phyloP scores from a whole-genome alignment of 2,113 vertebrate genomes.

The Cyprinus carpio region DNA sequence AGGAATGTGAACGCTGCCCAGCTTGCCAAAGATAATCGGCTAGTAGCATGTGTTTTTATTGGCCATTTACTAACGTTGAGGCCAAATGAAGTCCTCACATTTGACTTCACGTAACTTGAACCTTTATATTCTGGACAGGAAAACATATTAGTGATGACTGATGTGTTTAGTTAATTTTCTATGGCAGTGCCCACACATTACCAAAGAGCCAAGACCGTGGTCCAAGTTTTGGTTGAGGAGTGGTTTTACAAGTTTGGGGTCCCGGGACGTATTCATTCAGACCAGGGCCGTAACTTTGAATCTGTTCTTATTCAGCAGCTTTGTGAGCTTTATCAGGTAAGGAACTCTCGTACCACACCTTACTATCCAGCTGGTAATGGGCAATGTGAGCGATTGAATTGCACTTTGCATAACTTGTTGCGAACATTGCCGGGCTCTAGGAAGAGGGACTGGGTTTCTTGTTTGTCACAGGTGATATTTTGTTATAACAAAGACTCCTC shows the following conservation, averaged over 20 bases:
- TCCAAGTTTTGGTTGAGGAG: background rate
- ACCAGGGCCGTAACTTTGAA: background rate
- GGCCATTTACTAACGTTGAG: background rate
- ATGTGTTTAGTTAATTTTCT: background rate
- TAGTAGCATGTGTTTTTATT: background rate
- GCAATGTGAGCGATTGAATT: too few relatives aligned
- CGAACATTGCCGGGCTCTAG: background rate
- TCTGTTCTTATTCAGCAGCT: too few relatives aligned
- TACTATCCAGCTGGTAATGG: too few relatives aligned
- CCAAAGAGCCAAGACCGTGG: background rate
- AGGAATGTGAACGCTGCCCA: background rate
- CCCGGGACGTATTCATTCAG: background rate
- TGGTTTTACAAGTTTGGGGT: background rate
- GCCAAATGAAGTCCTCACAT: background rate
- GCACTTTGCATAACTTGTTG: too few relatives aligned
- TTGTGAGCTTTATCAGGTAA: too few relatives aligned
- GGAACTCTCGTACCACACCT: too few relatives aligned
- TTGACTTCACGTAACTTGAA: background rate
- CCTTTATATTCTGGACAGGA: background rate
- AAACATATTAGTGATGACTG: background rate
- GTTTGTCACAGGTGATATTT: background rate
- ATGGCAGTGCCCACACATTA: background rate
- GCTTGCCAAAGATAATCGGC: background rate
- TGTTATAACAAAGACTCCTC: constrained; percentile 33
- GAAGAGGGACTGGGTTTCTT: constrained; percentile 17